These are phyloP conservation scores for Tenthredo distinguenda DNA, from an alignment of 2,888 invertebrate species.

Conservation along the genomic window DNA sequence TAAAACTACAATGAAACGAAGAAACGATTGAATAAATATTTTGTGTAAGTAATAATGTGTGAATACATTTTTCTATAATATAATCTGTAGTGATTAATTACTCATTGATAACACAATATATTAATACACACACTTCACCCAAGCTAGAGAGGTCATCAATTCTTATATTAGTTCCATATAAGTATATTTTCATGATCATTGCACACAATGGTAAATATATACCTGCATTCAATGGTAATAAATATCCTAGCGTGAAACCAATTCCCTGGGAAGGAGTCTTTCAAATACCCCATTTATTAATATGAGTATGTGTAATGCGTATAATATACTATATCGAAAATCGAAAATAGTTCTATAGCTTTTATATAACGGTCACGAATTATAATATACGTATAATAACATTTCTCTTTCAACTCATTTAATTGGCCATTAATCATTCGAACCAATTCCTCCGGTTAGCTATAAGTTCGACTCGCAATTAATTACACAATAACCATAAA, in stretches of 20 bases:
- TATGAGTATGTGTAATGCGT: neutral
- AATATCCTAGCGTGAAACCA: neutral
- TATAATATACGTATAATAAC: neutral
- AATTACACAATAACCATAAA: neutral
- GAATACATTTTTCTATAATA: neutral
- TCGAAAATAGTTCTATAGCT: neutral
- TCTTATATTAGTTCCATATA: neutral
- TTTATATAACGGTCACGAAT: neutral
- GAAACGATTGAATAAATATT: conserved; percentile 13
- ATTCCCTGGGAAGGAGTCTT: neutral
- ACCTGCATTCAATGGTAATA: neutral
- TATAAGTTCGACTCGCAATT: neutral
- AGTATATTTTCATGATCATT: neutral
- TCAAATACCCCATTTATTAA: neutral
- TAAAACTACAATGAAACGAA: conserved; percentile 17
- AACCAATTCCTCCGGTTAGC: neutral
- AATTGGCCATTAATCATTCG: neutral
- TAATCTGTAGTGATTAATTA: neutral
- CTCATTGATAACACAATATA: neutral
- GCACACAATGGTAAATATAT: neutral
- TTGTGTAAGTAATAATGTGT: conserved; percentile 8
- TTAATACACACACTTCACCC: neutral
- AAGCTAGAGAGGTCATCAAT: too few species aligned
- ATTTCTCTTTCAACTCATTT: neutral
- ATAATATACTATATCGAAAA: neutral